Conservation (phyloP, 2,113 vertebrate species). For the Procavia capensis region DNA sequence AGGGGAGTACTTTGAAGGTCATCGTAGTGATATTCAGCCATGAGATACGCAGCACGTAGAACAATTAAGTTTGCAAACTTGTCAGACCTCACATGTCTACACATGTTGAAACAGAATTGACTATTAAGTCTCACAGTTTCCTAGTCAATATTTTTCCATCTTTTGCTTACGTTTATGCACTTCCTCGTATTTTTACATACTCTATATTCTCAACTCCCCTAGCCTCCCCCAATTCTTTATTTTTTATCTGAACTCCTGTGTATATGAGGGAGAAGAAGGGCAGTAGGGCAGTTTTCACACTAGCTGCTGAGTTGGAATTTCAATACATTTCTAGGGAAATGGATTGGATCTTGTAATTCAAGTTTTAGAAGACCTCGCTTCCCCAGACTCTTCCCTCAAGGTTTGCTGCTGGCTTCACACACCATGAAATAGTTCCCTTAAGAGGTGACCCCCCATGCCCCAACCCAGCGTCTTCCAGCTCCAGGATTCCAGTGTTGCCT, state of each 20-base stretch:
- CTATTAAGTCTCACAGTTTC: not conserved
- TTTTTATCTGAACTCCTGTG: not conserved
- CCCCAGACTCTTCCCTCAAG: not conserved
- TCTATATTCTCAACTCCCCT: not conserved
- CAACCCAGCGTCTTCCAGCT: not conserved
- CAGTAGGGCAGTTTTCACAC: not conserved
- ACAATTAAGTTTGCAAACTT: too few species aligned
- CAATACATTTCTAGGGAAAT: not conserved
- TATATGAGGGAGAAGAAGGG: not conserved
- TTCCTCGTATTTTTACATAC: not conserved
- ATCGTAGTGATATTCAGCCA: too few species aligned
- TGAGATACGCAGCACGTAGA: too few species aligned
- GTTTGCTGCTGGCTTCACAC: not conserved
- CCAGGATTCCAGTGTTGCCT: not conserved
- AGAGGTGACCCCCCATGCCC: too few species aligned
- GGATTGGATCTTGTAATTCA: not conserved
- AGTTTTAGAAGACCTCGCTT: not conserved
- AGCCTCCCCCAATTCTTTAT: not conserved
- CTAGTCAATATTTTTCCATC: not conserved
- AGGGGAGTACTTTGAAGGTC: too few species aligned
- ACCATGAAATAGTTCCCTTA: not conserved
- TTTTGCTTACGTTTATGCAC: not conserved
- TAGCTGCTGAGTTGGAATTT: not conserved
- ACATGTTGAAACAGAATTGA: not conserved
- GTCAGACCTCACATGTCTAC: too few species aligned